These are phyloP conservation scores for Lampropteryx suffumata DNA, from an alignment of 2,888 invertebrate genomes.

Conservation along the genomic window DNA sequence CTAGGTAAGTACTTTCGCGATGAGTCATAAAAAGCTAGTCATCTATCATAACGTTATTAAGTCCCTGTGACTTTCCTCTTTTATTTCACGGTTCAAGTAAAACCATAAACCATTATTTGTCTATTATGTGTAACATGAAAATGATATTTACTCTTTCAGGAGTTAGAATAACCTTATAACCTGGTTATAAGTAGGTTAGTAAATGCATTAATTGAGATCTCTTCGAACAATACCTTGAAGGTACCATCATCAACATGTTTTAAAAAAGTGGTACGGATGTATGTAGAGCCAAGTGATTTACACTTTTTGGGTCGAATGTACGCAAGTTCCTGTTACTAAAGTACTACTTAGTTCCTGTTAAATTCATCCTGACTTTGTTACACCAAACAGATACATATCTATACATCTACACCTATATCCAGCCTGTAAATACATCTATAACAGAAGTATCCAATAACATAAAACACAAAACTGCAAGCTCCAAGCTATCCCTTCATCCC, in stretches of 20 bases:
- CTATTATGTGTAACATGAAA: background rate
- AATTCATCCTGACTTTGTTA: background rate
- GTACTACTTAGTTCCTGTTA: too few species aligned
- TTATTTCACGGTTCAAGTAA: slow-evolving; percentile 21
- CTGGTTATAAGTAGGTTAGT: too few species aligned
- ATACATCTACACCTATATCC: slow-evolving; percentile 16
- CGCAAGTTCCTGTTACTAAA: too few species aligned
- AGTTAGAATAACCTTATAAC: too few species aligned
- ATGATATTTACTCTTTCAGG: too few species aligned
- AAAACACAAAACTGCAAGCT: slow-evolving; percentile 62
- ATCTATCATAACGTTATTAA: slow-evolving; percentile 55
- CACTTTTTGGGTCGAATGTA: too few species aligned
- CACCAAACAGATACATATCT: slow-evolving; percentile 20
- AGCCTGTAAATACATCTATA: slow-evolving; percentile 5
- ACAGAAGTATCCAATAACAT: slow-evolving; percentile 53
- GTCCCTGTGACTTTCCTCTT: slow-evolving; percentile 43
- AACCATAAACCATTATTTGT: background rate
- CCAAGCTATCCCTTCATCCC: slow-evolving; percentile 57
- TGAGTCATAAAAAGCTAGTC: slow-evolving; percentile 53
- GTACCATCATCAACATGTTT: too few species aligned
- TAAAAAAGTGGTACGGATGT: too few species aligned
- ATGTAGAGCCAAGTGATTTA: too few species aligned
- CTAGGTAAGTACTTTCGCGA: slow-evolving; percentile 31
- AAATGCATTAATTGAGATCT: too few species aligned
- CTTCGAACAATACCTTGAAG: too few species aligned